Conservation (phyloP, 2,113 vertebrate species). For the Meriones unguiculatus region DNA sequence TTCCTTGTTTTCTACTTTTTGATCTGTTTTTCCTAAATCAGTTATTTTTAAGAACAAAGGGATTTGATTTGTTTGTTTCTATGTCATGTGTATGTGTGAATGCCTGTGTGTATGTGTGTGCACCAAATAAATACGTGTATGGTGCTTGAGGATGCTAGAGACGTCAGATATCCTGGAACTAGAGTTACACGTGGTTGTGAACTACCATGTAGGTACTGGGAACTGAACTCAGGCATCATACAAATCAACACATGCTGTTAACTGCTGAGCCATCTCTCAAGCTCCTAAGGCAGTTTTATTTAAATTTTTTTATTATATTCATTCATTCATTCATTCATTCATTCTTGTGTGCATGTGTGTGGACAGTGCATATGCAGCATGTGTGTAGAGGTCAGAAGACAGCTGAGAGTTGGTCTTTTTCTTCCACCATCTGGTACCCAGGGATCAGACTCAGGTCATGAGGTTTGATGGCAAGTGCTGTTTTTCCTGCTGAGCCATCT, state of each 20-base stretch:
- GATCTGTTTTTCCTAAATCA: not conserved
- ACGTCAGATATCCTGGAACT: not conserved
- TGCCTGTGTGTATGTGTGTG: not conserved
- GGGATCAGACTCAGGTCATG: not conserved
- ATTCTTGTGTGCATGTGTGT: not conserved
- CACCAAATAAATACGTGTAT: too few species aligned
- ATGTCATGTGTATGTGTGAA: not conserved
- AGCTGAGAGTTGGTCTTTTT: not conserved
- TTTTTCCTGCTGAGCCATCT: not conserved
- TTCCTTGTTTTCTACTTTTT: not conserved
- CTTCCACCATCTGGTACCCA: not conserved
- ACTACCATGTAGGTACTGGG: not conserved
- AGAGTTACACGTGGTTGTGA: not conserved
- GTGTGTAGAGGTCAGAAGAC: too few species aligned
- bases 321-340: not conserved
- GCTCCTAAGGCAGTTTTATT: not conserved
- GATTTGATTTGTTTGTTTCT: not conserved
- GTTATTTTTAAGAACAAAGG: not conserved
- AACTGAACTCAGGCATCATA: not conserved
- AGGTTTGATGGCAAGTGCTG: not conserved
- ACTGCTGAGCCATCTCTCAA: not conserved
- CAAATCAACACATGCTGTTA: not conserved
- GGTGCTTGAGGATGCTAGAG: not conserved
- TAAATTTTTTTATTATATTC: not conserved
- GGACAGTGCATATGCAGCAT: not conserved